Evolutionary conservation across 2,113 vertebrate genomes (phyloP), one percentile per base, ranked within the genome.

Genomic region (Pteropus alecto): DNA sequence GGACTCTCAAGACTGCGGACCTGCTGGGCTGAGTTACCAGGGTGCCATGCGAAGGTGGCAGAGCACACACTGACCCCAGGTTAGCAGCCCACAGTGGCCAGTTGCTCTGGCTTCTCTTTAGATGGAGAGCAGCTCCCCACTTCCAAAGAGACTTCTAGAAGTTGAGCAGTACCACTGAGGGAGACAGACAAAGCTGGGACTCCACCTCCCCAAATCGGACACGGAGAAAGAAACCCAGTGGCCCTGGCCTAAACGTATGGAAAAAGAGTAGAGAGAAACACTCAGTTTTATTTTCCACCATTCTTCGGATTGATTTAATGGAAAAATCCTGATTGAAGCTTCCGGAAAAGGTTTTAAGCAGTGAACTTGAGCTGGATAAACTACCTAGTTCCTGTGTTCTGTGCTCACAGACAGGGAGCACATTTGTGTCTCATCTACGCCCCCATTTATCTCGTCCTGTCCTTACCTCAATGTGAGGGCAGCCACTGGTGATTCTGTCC

Each of bases 341-440:
- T 73, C 51, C 81, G 28, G 48, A 7, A 8, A 63, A 26, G 26
- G 71, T 3, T 5, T 24, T 5, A 38, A 21, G 60, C 28, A 0
- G 54, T 30, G 60, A 58, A 14, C 48, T 33, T 12, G 51, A 16
- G 48, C 43, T 0, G 6, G 21, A 35, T 4, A 0, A 0, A 1
- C 14, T 0, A 1, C 0, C 51, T 5, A 0, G 33, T 41, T 2
- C 38, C 70, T 18, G n/a, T 0, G 7, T 7, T 38, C n/a, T 9
- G 41, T 7, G 51, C 24, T 7, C 26, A 12, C 38, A n/a, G 18
- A 35, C 8, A 5, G 26, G 19, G 28, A 76, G 30, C 54, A 12
- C 11, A 9, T 33, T 7, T 26, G 14, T 6, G 30, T 7, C 19
- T 24, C 24, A 0, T 5, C 76, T 14, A 8, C 0, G 2, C 46